Base-by-base conservation (phyloP, 1,140 invertebrate species). In the Leucophenga varia region DNA sequence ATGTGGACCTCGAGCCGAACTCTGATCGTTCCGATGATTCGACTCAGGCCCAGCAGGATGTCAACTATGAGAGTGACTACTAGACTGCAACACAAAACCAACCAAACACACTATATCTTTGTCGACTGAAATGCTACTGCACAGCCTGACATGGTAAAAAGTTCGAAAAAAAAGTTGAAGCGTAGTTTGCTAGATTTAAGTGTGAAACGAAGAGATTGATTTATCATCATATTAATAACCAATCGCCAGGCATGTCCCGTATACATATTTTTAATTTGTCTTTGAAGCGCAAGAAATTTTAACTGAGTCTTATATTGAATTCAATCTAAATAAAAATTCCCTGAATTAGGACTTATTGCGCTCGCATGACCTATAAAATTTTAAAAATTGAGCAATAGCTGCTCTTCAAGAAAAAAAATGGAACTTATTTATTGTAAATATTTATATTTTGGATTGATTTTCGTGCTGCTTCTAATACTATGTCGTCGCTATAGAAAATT, bases 21-120 rank as follows among this genome's bases (percentile, higher is more conserved):
- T 74, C 72, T n/a, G 72, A 75, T 22, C 64, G 72, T 10, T 74
- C 72, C 22, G 72, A 75, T 34, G 72, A 75, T 46, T 75, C 72
- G 13, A 74, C 72, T 44, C 72, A 75, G 48, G 72, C 69, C 43
- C 67, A 69, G 44, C 69, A 71, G 47, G 68, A 70, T 52, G 58
- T 61, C 31, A 72, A 61, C 54, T 74, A 74, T 56, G 72, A 74
- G 48, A 74, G 72, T 53, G 72, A 74, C 51, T 71, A 71, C 44
- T 67, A 67, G 41, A 52, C 20, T 57, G 55, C 56, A 57, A 36
- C 34, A 44, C 42, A 35, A 64, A 25, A 25, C 5, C 5, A 25
- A 25, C 10, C 10, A 25, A 25, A 25, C 5, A 25, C 5, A 57
- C 5, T 6, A 25, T 6, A 25, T 6, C 22, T 6, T 25, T 25